phyloP scores from a whole-genome alignment of 2,113 vertebrate species.

The Hippocampus barbouri region DNA sequence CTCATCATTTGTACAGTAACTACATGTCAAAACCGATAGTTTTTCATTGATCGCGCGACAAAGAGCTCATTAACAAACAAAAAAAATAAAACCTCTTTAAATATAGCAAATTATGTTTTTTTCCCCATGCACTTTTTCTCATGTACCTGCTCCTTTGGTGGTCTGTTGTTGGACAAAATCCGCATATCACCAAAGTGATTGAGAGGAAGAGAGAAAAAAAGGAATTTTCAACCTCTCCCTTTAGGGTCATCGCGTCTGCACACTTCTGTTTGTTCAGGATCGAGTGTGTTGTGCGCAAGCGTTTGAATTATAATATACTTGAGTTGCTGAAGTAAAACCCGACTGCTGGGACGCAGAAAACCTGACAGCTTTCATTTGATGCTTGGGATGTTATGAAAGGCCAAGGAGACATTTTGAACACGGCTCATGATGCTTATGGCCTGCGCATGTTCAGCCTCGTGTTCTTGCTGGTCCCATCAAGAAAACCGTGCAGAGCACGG shows the following conservation, averaged over 20 bases:
- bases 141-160: slow-evolving; percentile 30
- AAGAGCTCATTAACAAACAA: slow-evolving; percentile 2
- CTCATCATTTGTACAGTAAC: slow-evolving; percentile 13
- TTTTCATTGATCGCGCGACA: background rate
- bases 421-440: slow-evolving; percentile 57
- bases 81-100: slow-evolving; percentile 6
- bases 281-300: slow-evolving; percentile 50
- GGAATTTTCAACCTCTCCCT: slow-evolving; percentile 34
- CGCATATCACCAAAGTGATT: slow-evolving; percentile 38
- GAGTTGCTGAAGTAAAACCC: slow-evolving; percentile 38
- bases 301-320: slow-evolving; percentile 46
- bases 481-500: slow-evolving; percentile 24
- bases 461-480: background rate
- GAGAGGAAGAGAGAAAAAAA: slow-evolving; percentile 30
- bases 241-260: slow-evolving; percentile 9
- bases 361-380: slow-evolving; percentile 58
- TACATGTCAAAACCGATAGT: background rate
- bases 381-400: slow-evolving; percentile 60
- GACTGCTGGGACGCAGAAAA: slow-evolving; percentile 47
- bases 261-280: slow-evolving; percentile 53
- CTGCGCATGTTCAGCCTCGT: slow-evolving; percentile 4
- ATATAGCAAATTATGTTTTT: slow-evolving; percentile 4
- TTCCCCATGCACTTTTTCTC: background rate
- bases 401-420: slow-evolving; percentile 41
- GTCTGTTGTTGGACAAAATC: slow-evolving; percentile 23